Percentiles rank a stretch among this genome's conserved stretches.
These are phyloP conservation scores for Decapterus maruadsi DNA, from an alignment of 2,797 vertebrate species.

Conservation along the genomic window DNA sequence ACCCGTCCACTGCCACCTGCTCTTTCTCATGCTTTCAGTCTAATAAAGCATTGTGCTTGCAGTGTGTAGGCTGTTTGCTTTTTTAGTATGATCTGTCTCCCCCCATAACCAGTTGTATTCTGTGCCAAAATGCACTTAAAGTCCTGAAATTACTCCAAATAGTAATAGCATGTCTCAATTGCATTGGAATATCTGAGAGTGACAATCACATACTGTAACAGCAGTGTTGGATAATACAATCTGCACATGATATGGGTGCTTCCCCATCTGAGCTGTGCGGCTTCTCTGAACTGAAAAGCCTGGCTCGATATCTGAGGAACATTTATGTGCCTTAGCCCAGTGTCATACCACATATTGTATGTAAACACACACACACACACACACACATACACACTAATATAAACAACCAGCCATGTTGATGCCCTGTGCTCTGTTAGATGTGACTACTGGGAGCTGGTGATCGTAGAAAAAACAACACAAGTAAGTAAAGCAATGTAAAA, in stretches of 20 bases:
- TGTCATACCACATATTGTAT: constrained; percentile 59
- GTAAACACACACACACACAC: constrained; percentile 48
- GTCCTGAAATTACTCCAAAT: constrained; percentile 14
- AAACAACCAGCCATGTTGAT: constrained; percentile 69
- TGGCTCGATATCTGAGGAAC: constrained; percentile 66
- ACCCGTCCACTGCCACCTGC: not conserved
- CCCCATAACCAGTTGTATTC: constrained; percentile 34
- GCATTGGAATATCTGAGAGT: constrained; percentile 56
- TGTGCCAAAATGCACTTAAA: constrained; percentile 30
- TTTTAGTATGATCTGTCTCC: constrained; percentile 36
- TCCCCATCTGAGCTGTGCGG: constrained; percentile 64
- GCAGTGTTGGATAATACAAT: constrained; percentile 59
- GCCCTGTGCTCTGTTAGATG: constrained; percentile 57
- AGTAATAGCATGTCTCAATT: constrained; percentile 38
- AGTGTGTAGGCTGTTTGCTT: constrained; percentile 29
- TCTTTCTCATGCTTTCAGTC: constrained; percentile 37
- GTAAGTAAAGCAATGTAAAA: constrained; percentile 47
- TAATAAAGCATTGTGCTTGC: constrained; percentile 42
- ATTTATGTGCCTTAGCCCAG: constrained; percentile 78
- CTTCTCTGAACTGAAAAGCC: constrained; percentile 51
- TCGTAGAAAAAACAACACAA: constrained; percentile 9
- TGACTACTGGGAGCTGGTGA: constrained; percentile 32
- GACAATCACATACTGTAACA: constrained; percentile 76
- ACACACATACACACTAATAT: constrained; percentile 50
- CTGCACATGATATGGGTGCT: constrained; percentile 74